These are phyloP conservation scores for Cydia pomonella DNA, from an alignment of 1,140 invertebrate species.

Conservation along the genomic window DNA sequence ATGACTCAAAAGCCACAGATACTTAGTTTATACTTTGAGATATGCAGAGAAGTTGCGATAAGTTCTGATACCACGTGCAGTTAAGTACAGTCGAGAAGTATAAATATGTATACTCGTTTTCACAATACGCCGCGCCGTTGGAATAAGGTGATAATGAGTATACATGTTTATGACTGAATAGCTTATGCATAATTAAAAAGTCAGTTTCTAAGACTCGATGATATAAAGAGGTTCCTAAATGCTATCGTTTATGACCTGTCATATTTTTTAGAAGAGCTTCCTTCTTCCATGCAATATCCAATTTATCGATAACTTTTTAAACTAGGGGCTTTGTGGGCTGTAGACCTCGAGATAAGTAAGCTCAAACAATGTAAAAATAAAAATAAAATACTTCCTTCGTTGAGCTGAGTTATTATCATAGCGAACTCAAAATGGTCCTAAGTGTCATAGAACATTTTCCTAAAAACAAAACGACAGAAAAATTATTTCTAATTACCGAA, in stretches of 20 bases:
- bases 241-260: background rate
- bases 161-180: background rate
- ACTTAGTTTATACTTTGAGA: background rate
- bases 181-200: background rate
- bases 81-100: background rate
- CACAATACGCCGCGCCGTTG: background rate
- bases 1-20: background rate
- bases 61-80: background rate
- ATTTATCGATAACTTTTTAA: too few relatives aligned
- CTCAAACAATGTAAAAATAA: too few relatives aligned
- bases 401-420: too few relatives aligned
- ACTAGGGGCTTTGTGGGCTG: too few relatives aligned
- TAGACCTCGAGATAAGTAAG: too few relatives aligned
- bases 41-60: background rate
- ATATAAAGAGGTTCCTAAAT: background rate
- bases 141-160: background rate
- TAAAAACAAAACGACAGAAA: too few relatives aligned
- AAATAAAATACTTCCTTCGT: too few relatives aligned
- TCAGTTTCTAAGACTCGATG: background rate
- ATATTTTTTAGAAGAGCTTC: too few relatives aligned
- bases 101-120: conserved; percentile 2
- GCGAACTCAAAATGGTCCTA: too few relatives aligned
- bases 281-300: too few relatives aligned
- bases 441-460: too few relatives aligned
- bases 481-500: too few relatives aligned